Evolutionary conservation across 2,888 invertebrate genomes (phyloP).

Genomic region (Stenodera caucasica): DNA sequence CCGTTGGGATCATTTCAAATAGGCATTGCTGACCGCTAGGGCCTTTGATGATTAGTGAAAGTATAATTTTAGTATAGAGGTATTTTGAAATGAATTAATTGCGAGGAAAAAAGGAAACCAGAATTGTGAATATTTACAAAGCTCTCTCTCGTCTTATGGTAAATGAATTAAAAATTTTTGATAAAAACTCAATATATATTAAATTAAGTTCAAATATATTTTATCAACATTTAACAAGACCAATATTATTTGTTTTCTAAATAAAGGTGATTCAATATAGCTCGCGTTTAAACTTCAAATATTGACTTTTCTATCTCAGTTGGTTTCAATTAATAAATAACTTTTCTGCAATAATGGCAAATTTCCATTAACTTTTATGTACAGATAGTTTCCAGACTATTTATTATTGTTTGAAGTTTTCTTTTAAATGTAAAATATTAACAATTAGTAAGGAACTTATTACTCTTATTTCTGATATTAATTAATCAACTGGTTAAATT

Average conservation of each 20-base stretch:
- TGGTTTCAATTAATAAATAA: neutral
- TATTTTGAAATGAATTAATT: slow-evolving; percentile 25
- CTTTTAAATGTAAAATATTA: too few species aligned
- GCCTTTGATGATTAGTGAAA: slow-evolving; percentile 18
- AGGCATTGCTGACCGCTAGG: slow-evolving; percentile 24
- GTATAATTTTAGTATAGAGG: slow-evolving; percentile 23
- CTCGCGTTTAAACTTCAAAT: neutral
- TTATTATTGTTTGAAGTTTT: too few species aligned
- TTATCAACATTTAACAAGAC: too few species aligned
- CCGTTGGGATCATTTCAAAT: slow-evolving; percentile 20
- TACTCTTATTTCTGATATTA: too few species aligned
- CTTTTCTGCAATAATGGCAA: neutral
- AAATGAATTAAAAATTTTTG: too few species aligned
- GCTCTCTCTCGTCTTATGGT: too few species aligned
- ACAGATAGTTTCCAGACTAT: neutral
- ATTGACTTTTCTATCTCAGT: neutral
- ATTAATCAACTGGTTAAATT: too few species aligned
- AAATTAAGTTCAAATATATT: too few species aligned
- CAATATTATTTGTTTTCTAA: too few species aligned
- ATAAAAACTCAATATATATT: too few species aligned
- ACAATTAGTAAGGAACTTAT: too few species aligned
- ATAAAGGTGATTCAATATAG: neutral
- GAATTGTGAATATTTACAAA: neutral
- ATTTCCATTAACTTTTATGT: neutral
- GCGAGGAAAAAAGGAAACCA: slow-evolving; percentile 18